Conservation (phyloP, 2,113 vertebrate species). For the Sebastes fasciatus region DNA sequence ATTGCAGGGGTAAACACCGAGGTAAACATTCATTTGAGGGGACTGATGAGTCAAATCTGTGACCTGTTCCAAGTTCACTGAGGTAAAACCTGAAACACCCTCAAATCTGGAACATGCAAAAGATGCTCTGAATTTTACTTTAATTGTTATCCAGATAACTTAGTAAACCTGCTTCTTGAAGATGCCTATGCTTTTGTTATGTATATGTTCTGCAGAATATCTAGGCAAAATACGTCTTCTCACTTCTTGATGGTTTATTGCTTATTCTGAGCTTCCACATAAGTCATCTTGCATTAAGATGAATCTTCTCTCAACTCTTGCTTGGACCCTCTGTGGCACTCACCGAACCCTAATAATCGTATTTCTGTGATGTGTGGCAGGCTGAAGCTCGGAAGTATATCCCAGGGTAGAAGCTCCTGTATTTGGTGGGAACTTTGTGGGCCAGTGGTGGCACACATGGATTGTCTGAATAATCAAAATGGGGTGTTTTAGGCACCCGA, state of each 20-base stretch:
- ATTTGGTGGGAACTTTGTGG: not conserved
- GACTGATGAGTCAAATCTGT: conserved; percentile 55
- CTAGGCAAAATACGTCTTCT: not conserved
- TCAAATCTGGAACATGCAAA: not conserved
- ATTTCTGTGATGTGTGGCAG: no score
- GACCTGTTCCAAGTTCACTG: conserved; percentile 2
- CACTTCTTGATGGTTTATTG: not conserved
- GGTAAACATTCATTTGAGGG: conserved; percentile 62
- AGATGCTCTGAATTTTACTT: not conserved
- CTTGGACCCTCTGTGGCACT: conserved; percentile 5
- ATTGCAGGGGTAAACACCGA: conserved; percentile 49
- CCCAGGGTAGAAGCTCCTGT: not conserved
- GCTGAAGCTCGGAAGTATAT: not conserved
- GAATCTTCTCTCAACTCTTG: conserved; percentile 2
- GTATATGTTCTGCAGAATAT: not conserved
- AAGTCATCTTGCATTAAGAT: conserved; percentile 12
- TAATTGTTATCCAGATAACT: not conserved
- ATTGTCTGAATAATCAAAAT: conserved; percentile 7
- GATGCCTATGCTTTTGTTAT: not conserved
- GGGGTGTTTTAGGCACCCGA: conserved; percentile 14
- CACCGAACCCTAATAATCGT: conserved; percentile 9
- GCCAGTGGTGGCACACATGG: conserved; percentile 10
- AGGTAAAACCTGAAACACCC: not conserved
- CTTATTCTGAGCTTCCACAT: conserved; percentile 12
- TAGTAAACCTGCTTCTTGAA: not conserved